Conservation (phyloP, 2,888 invertebrate species). For the Cephus pygmeus region DNA sequence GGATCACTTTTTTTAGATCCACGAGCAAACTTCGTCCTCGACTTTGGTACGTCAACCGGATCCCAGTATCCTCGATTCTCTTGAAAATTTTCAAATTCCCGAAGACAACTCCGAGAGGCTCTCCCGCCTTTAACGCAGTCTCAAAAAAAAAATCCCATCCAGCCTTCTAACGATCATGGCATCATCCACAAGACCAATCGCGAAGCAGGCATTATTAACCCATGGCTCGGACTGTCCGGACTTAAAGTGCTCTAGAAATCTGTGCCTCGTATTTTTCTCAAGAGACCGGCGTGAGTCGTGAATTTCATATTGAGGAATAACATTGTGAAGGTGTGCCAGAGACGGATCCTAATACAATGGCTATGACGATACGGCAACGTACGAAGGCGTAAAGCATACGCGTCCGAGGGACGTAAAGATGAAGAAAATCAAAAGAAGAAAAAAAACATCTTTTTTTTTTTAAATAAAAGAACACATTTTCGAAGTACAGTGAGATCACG, state of each 20-base stretch:
- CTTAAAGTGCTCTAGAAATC: not conserved
- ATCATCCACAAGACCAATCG: not conserved
- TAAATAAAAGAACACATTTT: not conserved
- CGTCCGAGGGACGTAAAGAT: not conserved
- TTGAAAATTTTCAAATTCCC: not conserved
- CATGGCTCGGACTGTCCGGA: constrained; percentile 2
- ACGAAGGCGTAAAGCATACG: not conserved
- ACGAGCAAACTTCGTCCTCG: not conserved
- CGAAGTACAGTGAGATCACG: not conserved
- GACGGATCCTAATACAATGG: not conserved
- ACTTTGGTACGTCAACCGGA: not conserved
- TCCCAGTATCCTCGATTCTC: not conserved
- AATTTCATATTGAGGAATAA: not conserved
- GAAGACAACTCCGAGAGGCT: not conserved
- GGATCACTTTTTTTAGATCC: not conserved
- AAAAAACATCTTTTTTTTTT: no score
- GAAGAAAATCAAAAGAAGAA: not conserved
- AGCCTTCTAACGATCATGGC: not conserved
- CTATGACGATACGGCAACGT: not conserved
- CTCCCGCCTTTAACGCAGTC: not conserved
- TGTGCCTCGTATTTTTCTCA: not conserved
- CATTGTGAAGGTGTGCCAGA: not conserved
- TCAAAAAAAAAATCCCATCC: not conserved
- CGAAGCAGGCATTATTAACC: constrained; percentile 1
- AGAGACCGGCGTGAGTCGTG: not conserved